Percentiles rank a stretch among this genome's conserved stretches.
These are phyloP conservation scores for Rhinoptilus africanus DNA, from an alignment of 2,113 vertebrate genomes.

Conservation along the genomic window DNA sequence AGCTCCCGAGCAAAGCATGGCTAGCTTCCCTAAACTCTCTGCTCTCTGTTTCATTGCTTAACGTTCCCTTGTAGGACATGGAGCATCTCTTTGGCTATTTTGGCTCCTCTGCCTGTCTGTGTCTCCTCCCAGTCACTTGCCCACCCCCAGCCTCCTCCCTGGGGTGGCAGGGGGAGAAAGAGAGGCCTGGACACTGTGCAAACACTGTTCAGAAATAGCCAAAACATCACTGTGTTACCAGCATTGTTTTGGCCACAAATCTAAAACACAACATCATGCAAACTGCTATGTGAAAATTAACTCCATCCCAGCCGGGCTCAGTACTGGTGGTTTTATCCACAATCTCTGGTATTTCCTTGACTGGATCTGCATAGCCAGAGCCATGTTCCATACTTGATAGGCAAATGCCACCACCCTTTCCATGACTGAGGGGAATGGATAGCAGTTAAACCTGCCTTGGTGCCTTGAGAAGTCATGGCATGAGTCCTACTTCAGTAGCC, in stretches of 20 bases:
- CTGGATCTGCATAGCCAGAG: neutral
- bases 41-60: neutral
- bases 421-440: rapidly evolving
- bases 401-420: neutral
- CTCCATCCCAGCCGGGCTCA: neutral
- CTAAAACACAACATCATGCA: neutral
- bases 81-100: neutral
- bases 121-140: neutral
- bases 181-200: neutral
- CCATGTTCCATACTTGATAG: neutral
- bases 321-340: neutral
- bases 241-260: neutral
- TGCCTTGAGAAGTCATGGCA: neutral
- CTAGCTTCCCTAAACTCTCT: rapidly evolving
- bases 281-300: neutral
- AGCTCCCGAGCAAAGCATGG: neutral
- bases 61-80: rapidly evolving
- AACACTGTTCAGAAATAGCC: neutral
- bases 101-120: neutral
- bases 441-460: neutral
- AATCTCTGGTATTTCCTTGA: neutral
- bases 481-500: neutral
- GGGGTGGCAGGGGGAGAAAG: neutral
- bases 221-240: neutral
- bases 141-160: rapidly evolving